phyloP scores from a whole-genome alignment of 2,113 vertebrate species.

The Phalacrocorax brasilianus region DNA sequence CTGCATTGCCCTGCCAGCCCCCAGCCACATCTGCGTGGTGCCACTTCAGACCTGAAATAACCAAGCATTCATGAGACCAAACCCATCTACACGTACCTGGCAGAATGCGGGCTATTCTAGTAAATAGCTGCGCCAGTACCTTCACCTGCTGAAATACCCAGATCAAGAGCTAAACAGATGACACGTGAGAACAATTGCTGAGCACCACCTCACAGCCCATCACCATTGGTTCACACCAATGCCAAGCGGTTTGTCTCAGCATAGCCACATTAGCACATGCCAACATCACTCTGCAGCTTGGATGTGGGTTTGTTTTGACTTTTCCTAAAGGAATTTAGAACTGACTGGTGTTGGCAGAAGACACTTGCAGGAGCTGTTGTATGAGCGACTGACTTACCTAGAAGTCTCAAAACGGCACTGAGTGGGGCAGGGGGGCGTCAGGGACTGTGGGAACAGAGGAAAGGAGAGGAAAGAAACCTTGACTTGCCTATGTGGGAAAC shows the following conservation, averaged over 20 bases:
- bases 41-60: too few relatives aligned
- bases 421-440: background rate
- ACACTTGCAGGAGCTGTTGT: background rate
- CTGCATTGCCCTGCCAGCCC: background rate
- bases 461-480: background rate
- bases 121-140: background rate
- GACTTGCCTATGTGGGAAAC: background rate
- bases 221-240: too few relatives aligned
- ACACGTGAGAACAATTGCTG: background rate
- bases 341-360: background rate
- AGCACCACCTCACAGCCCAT: background rate
- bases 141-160: background rate
- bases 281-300: fast-evolving
- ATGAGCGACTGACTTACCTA: background rate
- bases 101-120: background rate
- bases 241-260: background rate
- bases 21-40: fast-evolving
- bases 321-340: background rate
- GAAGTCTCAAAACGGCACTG: background rate
- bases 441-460: background rate
- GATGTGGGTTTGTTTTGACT: background rate
- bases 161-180: too few relatives aligned
- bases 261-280: fast-evolving
- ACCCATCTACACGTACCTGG: too few relatives aligned
- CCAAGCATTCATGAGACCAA: background rate